These are phyloP conservation scores for Brienomyrus longianalis DNA, from an alignment of 2,113 vertebrate genomes.

Conservation along the genomic window DNA sequence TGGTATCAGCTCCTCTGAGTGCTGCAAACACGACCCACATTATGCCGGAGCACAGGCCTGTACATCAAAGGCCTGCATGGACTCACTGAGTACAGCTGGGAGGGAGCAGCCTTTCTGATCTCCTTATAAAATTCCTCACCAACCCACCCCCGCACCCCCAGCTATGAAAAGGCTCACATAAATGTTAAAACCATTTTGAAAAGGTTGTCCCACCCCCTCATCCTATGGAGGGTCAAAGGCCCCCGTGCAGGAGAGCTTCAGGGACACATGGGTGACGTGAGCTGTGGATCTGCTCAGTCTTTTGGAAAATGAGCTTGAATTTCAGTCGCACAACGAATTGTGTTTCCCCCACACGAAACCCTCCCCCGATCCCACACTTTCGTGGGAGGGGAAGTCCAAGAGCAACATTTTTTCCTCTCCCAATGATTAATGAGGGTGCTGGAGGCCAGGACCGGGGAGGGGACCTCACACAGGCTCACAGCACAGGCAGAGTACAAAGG, in stretches of 20 bases:
- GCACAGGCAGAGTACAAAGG: background rate
- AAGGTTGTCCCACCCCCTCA: constrained; percentile 1
- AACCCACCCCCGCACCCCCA: constrained; percentile 15
- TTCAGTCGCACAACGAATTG: background rate
- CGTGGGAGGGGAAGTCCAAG: constrained; percentile 22
- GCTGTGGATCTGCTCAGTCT: background rate
- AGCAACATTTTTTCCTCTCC: constrained; percentile 28
- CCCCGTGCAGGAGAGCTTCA: background rate
- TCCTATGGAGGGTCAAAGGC: background rate
- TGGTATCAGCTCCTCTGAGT: background rate
- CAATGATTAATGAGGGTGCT: constrained; percentile 25
- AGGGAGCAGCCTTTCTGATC: constrained; percentile 44
- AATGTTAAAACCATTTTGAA: constrained; percentile 20
- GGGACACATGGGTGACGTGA: background rate
- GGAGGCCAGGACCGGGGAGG: background rate
- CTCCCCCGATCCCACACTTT: constrained; percentile 18
- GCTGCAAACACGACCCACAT: constrained; percentile 26
- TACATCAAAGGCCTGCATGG: constrained; percentile 51
- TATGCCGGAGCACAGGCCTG: constrained; percentile 34
- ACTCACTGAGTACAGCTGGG: constrained; percentile 53
- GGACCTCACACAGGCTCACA: constrained; percentile 10
- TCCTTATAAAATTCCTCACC: constrained; percentile 35
- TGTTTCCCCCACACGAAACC: constrained; percentile 20
- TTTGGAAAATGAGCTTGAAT: background rate
- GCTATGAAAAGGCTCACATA: constrained; percentile 22